A percentile compares a stretch with the other conserved stretches of the same genome.
These are phyloP conservation scores for Felis chaus DNA, from an alignment of 2,113 vertebrate genomes.

Conservation along the genomic window DNA sequence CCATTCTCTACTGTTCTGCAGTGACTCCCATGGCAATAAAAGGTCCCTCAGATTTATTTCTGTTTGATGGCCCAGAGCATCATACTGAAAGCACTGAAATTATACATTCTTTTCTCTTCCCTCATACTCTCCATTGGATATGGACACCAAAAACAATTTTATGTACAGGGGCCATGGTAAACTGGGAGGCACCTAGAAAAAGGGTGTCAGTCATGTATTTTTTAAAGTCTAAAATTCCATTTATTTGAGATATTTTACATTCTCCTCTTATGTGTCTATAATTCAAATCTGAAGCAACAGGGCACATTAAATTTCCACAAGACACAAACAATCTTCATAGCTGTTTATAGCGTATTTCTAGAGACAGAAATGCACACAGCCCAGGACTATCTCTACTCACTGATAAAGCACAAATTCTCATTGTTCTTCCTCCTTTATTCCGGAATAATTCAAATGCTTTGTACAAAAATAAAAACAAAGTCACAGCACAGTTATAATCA, in stretches of 20 bases:
- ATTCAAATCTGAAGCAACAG: neutral
- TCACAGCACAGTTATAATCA: neutral
- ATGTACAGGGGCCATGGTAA: neutral
- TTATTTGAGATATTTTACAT: neutral
- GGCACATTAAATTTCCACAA: neutral
- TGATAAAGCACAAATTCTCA: neutral
- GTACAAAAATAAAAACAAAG: neutral
- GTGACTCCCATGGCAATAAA: neutral
- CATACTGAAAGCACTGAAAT: neutral
- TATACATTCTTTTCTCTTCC: neutral
- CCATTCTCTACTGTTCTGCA: neutral
- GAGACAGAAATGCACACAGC: neutral
- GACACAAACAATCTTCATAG: neutral
- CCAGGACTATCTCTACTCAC: neutral
- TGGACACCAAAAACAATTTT: neutral
- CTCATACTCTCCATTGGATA: neutral
- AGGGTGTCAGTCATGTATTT: neutral
- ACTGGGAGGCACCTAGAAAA: neutral
- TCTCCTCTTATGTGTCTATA: neutral
- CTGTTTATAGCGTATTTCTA: neutral
- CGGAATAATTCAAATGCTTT: neutral
- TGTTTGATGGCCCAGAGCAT: neutral
- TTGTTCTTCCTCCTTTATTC: neutral
- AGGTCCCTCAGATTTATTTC: neutral
- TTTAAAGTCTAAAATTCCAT: conserved; percentile 1